Percentiles rank a stretch among this genome's conserved stretches.
These are phyloP conservation scores for Acrocephalus kingi DNA, from an alignment of 2,113 vertebrate genomes.

Conservation along the genomic window DNA sequence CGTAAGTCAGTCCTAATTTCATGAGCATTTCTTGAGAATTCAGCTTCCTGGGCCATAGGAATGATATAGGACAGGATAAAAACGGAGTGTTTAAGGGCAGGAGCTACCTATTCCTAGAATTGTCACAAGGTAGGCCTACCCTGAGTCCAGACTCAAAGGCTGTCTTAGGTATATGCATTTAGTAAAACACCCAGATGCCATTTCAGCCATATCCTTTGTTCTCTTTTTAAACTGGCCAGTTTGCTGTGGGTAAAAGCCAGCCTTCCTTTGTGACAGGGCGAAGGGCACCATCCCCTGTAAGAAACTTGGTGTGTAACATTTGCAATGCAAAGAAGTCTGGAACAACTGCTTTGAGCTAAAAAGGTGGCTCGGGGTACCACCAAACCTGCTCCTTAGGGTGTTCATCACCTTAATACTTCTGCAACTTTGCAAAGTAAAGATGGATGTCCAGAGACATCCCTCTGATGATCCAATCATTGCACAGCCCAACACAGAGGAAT, in stretches of 20 bases:
- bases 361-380: fast-evolving
- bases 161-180: neutral
- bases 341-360: fast-evolving
- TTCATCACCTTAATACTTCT: neutral
- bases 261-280: neutral
- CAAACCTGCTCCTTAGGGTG: neutral
- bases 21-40: neutral
- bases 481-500: neutral
- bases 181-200: neutral
- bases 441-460: neutral
- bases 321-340: neutral
- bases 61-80: neutral
- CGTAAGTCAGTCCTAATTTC: neutral
- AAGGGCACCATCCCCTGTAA: neutral
- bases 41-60: neutral
- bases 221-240: neutral
- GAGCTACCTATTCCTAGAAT: neutral
- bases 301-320: fast-evolving
- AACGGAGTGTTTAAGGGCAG: neutral
- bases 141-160: neutral
- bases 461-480: neutral
- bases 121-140: neutral
- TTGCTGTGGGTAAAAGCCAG: neutral
- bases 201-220: neutral
- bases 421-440: neutral